phyloP scores from a whole-genome alignment of 2,888 invertebrate species.

The Eustalomyia histrio region DNA sequence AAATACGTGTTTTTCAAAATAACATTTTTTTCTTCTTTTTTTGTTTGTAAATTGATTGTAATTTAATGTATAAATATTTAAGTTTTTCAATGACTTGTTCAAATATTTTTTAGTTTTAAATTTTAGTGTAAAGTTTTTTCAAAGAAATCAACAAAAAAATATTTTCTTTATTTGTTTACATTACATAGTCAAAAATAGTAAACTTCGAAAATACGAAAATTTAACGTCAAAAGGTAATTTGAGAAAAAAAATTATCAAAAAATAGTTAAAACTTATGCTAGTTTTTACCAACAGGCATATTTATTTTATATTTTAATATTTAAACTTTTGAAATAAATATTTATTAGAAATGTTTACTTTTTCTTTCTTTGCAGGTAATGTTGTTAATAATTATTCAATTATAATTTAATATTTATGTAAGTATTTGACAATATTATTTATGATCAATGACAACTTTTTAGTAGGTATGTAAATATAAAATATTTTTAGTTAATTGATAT shows the following conservation, averaged over 20 bases:
- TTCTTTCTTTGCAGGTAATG: neutral
- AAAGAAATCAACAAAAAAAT: neutral
- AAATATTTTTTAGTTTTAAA: neutral
- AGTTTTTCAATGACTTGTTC: neutral
- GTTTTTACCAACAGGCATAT: too few relatives aligned
- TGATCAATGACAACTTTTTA: too few relatives aligned
- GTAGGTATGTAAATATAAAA: too few relatives aligned
- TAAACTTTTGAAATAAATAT: neutral
- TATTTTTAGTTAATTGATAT: too few relatives aligned
- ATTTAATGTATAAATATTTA: neutral
- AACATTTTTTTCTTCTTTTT: neutral
- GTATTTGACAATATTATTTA: neutral
- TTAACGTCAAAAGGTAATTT: too few relatives aligned
- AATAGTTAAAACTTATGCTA: too few relatives aligned
- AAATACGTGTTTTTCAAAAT: constrained; percentile 8
- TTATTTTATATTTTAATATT: neutral
- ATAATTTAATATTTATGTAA: neutral
- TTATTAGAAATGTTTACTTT: neutral
- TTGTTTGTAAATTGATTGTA: neutral
- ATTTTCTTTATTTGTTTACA: too few relatives aligned
- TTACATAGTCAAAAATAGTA: too few relatives aligned
- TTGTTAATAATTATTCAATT: neutral
- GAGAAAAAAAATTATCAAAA: too few relatives aligned
- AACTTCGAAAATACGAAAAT: too few relatives aligned
- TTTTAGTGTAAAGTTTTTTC: neutral